A percentile compares a stretch with the other conserved stretches of the same genome.
phyloP scores from a whole-genome alignment of 1,140 invertebrate species.

The Trinorchestia longiramus region DNA sequence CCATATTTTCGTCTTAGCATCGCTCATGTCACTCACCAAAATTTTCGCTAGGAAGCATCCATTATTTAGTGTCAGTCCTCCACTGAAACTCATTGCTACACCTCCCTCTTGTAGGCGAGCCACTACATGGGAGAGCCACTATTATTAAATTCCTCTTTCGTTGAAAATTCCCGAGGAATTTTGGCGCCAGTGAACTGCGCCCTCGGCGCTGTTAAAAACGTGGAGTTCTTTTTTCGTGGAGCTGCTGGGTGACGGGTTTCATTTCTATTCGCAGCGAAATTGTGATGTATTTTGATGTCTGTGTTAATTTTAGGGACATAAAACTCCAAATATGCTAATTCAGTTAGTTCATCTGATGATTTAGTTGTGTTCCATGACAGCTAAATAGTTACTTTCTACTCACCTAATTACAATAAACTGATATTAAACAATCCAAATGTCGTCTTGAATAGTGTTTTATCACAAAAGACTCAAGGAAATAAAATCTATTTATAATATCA shows the following conservation, averaged over 20 bases:
- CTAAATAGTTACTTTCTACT: too few species aligned
- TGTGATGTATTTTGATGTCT: background rate
- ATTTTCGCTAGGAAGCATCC: constrained; percentile 11
- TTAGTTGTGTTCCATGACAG: background rate
- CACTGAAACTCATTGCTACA: constrained; percentile 13
- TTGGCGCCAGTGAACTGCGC: background rate
- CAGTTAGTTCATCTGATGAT: background rate
- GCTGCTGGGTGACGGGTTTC: background rate
- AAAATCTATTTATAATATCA: too few species aligned
- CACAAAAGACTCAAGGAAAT: too few species aligned
- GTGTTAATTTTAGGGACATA: background rate
- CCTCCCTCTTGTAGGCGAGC: constrained; percentile 21
- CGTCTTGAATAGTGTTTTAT: too few species aligned
- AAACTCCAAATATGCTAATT: background rate
- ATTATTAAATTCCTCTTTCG: constrained; percentile 41
- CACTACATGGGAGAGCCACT: constrained; percentile 4
- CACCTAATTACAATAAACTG: too few species aligned
- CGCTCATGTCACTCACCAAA: constrained; percentile 14
- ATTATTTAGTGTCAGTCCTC: constrained; percentile 23
- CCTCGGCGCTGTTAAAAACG: background rate
- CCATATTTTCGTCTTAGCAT: background rate
- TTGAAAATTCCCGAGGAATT: constrained; percentile 14
- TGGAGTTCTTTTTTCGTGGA: background rate
- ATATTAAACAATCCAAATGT: too few species aligned
- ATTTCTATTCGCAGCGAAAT: background rate